phyloP scores from a whole-genome alignment of 2,113 vertebrate species.

The Myotis lucifugus region DNA sequence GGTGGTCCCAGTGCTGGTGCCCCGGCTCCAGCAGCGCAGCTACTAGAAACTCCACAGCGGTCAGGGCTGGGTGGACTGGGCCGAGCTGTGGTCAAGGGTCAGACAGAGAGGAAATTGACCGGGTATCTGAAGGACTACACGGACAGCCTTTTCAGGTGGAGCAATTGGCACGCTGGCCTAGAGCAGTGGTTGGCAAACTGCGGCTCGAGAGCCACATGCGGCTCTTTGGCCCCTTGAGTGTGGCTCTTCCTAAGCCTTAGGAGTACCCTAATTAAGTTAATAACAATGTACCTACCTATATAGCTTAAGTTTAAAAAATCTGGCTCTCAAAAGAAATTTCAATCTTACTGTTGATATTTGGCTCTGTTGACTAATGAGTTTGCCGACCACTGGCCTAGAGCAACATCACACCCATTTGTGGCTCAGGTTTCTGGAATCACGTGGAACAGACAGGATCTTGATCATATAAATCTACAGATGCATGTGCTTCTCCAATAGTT shows the following conservation, averaged over 20 bases:
- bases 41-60: background rate
- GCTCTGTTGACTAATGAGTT: too few relatives aligned
- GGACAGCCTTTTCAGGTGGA: rapidly evolving
- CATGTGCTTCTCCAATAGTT: background rate
- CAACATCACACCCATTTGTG: too few relatives aligned
- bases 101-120: background rate
- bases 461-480: background rate
- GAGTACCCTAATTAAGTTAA: too few relatives aligned
- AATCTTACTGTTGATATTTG: too few relatives aligned
- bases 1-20: background rate
- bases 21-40: background rate
- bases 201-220: too few relatives aligned
- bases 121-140: background rate
- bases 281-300: too few relatives aligned
- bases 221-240: too few relatives aligned
- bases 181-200: background rate
- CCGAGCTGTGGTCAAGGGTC: background rate
- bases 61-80: background rate
- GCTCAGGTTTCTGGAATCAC: background rate
- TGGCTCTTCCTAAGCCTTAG: too few relatives aligned
- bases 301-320: too few relatives aligned
- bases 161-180: rapidly evolving
- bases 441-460: background rate
- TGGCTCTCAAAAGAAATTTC: too few relatives aligned
- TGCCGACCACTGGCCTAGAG: background rate